Conservation (phyloP, 2,888 invertebrate species). For the Boloria euphrosyne region DNA sequence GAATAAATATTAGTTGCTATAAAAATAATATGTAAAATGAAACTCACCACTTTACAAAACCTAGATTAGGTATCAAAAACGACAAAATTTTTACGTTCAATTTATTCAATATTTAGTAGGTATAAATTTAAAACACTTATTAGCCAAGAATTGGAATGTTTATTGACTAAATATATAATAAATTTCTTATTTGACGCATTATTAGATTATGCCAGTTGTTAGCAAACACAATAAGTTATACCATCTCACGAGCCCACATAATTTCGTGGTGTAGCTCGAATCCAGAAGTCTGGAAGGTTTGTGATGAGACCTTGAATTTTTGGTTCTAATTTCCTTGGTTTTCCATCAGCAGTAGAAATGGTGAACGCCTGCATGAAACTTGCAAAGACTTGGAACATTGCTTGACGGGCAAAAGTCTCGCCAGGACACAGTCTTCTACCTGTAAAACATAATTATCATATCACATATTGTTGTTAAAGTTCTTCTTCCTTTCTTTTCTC, state of each 20-base stretch:
- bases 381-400: conserved; percentile 83
- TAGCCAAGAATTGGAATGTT: background rate
- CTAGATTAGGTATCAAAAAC: too few species aligned
- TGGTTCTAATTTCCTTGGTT: conserved; percentile 54
- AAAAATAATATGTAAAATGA: too few species aligned
- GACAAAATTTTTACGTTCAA: background rate
- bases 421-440: conserved; percentile 87
- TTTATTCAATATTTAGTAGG: background rate
- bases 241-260: background rate
- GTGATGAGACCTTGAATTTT: conserved; percentile 82
- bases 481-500: too few species aligned
- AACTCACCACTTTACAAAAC: too few species aligned
- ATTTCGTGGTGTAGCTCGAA: conserved; percentile 70
- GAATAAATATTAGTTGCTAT: too few species aligned
- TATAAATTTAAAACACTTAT: conserved; percentile 4
- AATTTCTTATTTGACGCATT: background rate
- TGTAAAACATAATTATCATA: conserved; percentile 48
- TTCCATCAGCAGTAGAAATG: conserved; percentile 77
- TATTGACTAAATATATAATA: background rate
- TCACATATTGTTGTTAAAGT: background rate
- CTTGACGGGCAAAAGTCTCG: conserved; percentile 86
- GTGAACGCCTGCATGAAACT: conserved; percentile 85
- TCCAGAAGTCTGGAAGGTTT: conserved; percentile 82
- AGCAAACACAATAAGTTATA: background rate
- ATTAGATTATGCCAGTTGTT: background rate